These are phyloP conservation scores for Kryphioiulus occultus DNA, from an alignment of 2,888 invertebrate genomes.

Conservation along the genomic window DNA sequence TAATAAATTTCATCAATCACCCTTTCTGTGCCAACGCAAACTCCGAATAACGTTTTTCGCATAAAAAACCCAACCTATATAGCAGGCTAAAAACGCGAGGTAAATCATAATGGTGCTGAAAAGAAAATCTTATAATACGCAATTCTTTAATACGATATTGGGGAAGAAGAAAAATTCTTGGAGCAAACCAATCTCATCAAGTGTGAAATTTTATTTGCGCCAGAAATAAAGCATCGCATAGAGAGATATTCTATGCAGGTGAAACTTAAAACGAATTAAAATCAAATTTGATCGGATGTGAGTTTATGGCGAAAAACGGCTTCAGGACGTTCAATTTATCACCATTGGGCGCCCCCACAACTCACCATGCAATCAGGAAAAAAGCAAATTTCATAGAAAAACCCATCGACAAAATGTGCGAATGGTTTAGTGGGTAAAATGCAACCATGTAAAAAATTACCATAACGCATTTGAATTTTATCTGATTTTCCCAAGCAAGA, in stretches of 20 bases:
- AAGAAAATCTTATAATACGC: not conserved
- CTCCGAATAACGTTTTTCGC: not conserved
- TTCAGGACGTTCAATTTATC: not conserved
- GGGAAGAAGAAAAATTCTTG: not conserved
- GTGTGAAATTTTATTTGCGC: not conserved
- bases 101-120: not conserved
- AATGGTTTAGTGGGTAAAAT: not conserved
- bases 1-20: constrained; percentile 3
- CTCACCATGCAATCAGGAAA: not conserved
- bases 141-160: not conserved
- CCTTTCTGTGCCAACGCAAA: not conserved
- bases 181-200: not conserved
- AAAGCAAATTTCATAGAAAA: not conserved
- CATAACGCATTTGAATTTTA: constrained; percentile 1
- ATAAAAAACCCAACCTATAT: not conserved
- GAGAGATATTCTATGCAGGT: not conserved
- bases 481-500: not conserved
- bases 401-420: not conserved
- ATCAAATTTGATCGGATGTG: constrained; percentile 15
- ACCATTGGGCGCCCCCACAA: not conserved
- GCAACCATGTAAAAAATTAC: not conserved
- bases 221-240: not conserved
- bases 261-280: not conserved
- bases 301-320: not conserved
- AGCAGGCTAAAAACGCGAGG: not conserved